These are phyloP conservation scores for Melieria crassipennis DNA, from an alignment of 2,888 invertebrate species.

Conservation along the genomic window DNA sequence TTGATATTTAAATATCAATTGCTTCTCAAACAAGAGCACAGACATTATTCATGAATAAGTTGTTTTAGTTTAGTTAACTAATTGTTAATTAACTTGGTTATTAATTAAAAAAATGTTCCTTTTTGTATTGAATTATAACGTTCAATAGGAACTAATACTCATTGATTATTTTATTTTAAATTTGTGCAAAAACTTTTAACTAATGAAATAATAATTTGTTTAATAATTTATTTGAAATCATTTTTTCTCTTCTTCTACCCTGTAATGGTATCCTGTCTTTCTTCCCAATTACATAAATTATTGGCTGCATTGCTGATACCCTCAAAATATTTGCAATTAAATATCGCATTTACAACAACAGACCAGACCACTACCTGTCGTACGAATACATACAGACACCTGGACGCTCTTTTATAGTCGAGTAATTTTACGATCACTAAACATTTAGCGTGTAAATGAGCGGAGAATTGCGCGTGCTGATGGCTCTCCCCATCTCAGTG, in stretches of 20 bases:
- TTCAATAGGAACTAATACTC: not conserved
- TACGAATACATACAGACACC: not conserved
- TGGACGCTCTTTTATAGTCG: not conserved
- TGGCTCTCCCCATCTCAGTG: not conserved
- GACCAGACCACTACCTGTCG: not conserved
- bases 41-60: too few relatives aligned
- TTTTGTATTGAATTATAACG: not conserved
- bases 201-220: too few relatives aligned
- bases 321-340: too few relatives aligned
- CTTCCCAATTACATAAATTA: not conserved
- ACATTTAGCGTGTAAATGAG: conserved; percentile 1
- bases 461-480: not conserved
- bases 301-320: not conserved
- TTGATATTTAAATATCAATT: too few relatives aligned
- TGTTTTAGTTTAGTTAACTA: too few relatives aligned
- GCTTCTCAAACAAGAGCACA: too few relatives aligned
- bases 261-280: not conserved
- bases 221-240: not conserved
- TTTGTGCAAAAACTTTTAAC: not conserved
- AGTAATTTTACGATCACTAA: not conserved
- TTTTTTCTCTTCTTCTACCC: not conserved
- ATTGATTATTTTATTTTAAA: not conserved
- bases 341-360: not conserved
- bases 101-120: too few relatives aligned
- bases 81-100: too few relatives aligned